phyloP scores from a whole-genome alignment of 2,888 invertebrate species.

The Eristalis tenax region DNA sequence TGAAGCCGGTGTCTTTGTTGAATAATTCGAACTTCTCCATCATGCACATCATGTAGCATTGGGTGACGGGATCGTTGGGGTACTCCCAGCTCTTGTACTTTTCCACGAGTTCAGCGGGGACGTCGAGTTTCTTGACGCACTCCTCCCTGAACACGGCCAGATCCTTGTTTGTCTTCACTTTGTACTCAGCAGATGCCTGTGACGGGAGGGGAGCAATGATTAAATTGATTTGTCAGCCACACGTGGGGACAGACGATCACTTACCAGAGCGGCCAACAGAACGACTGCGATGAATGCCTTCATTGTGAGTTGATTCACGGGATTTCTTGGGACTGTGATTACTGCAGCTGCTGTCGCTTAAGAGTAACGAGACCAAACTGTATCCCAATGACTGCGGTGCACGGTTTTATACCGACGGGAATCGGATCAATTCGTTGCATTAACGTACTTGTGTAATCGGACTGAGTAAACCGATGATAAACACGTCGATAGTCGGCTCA shows the following conservation, averaged over 20 bases:
- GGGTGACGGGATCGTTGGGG: slow-evolving; percentile 77
- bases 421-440: not conserved
- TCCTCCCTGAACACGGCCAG: slow-evolving; percentile 75
- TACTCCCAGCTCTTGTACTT: slow-evolving; percentile 79
- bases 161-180: slow-evolving; percentile 78
- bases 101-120: slow-evolving; percentile 76
- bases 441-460: no score
- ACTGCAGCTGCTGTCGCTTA: not conserved
- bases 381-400: not conserved
- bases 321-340: not conserved
- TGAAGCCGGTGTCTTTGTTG: slow-evolving; percentile 77
- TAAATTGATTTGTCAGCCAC: not conserved
- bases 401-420: slow-evolving; percentile 20
- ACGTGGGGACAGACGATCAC: not conserved
- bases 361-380: slow-evolving; percentile 39
- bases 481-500: not conserved
- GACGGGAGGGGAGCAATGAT: not conserved
- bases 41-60: slow-evolving; percentile 79
- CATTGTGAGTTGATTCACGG: slow-evolving; percentile 27
- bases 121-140: slow-evolving; percentile 75
- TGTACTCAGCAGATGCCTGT: slow-evolving; percentile 73
- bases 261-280: slow-evolving; percentile 54
- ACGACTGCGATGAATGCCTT: slow-evolving; percentile 40
- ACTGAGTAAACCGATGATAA: no score
- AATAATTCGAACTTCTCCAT: slow-evolving; percentile 79